Evolutionary conservation across 2,797 vertebrate species (phyloP).

Genomic region (Poeciliopsis turneri): DNA sequence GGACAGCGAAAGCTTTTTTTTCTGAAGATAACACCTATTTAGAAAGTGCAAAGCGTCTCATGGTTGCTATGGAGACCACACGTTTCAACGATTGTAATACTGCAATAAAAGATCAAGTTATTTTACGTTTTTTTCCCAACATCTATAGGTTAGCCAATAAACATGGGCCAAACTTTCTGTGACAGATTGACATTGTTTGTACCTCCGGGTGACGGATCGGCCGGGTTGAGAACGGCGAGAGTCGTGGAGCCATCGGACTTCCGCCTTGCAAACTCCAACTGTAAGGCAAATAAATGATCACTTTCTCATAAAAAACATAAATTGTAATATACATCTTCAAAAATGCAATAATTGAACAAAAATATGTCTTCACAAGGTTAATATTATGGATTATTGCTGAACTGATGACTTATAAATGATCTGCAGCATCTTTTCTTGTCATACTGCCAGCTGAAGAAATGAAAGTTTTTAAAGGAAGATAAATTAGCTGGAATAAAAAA

Average conservation of each 20-base stretch:
- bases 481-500: neutral
- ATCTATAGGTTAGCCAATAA: neutral
- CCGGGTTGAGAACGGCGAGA: slow-evolving; percentile 90
- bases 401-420: neutral
- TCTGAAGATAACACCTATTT: neutral
- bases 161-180: neutral
- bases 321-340: neutral
- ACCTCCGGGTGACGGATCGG: slow-evolving; percentile 88
- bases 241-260: slow-evolving; percentile 94
- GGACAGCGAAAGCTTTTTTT: neutral
- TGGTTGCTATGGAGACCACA: neutral
- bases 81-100: neutral
- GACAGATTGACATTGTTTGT: slow-evolving; percentile 17
- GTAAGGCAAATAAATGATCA: slow-evolving; percentile 26
- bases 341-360: neutral
- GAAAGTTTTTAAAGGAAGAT: neutral
- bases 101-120: neutral
- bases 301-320: neutral
- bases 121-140: neutral
- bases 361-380: neutral
- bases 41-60: neutral
- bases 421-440: neutral
- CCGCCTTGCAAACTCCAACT: slow-evolving; percentile 92
- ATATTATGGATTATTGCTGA: too few species aligned
- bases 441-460: neutral